Conservation (phyloP, 2,113 vertebrate species). For the Podocnemis expansa region DNA sequence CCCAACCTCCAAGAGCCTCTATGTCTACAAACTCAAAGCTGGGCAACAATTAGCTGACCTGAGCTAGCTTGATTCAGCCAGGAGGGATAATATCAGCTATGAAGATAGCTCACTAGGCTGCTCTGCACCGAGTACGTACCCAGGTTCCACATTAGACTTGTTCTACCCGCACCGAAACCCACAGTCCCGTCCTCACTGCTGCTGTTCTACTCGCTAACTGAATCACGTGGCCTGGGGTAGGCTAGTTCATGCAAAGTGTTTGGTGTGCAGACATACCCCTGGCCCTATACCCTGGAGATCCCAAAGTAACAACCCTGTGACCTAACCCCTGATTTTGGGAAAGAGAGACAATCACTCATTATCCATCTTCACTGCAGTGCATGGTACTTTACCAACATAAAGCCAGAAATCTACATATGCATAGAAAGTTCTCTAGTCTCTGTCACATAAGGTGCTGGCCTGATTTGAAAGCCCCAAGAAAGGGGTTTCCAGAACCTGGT, state of each 20-base stretch:
- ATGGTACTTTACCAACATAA: background rate
- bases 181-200: background rate
- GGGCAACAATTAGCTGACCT: background rate
- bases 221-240: too few species aligned
- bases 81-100: background rate
- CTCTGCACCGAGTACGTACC: background rate
- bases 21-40: background rate
- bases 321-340: background rate
- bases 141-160: background rate
- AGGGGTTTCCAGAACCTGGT: background rate
- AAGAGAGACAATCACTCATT: background rate
- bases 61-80: background rate
- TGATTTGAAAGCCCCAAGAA: background rate
- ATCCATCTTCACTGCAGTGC: background rate
- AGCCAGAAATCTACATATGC: too few species aligned
- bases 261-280: background rate
- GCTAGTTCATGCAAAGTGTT: too few species aligned
- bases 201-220: too few species aligned
- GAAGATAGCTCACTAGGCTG: background rate
- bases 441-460: background rate
- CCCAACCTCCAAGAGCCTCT: background rate
- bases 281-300: background rate
- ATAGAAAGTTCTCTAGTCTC: too few species aligned
- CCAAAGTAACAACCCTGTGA: background rate
- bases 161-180: background rate